Evolutionary conservation across 2,113 vertebrate genomes (phyloP).

Genomic region (Progne subis): DNA sequence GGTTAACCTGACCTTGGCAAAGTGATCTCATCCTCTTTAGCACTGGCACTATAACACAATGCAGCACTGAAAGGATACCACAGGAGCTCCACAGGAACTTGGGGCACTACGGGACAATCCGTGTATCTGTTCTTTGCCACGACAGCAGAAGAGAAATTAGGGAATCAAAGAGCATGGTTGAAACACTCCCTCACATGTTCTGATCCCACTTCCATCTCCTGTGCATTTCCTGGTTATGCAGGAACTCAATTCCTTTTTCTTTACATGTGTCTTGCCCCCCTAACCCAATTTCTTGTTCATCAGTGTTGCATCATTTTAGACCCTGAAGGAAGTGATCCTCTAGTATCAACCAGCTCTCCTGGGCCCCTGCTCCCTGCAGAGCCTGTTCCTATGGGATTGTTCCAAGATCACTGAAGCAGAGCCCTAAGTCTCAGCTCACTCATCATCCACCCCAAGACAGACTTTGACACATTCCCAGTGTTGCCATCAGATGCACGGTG

Average conservation of each 20-base stretch:
- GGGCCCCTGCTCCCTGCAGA: neutral
- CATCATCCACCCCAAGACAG: neutral
- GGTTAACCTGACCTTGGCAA: neutral
- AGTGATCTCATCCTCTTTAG: neutral
- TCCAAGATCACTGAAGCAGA: neutral
- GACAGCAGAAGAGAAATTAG: neutral
- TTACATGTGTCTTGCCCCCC: neutral
- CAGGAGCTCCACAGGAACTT: neutral
- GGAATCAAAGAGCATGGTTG: neutral
- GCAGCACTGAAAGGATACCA: neutral
- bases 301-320: neutral
- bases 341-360: neutral
- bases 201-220: neutral
- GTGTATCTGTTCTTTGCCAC: neutral
- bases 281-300: neutral
- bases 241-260: neutral
- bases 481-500: neutral
- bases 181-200: neutral
- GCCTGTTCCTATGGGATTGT: neutral
- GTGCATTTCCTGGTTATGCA: neutral
- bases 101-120: neutral
- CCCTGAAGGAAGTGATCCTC: neutral
- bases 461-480: too few relatives aligned
- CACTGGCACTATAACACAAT: neutral
- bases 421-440: rapidly evolving